A percentile compares a stretch with the other conserved stretches of the same genome.
phyloP scores from a whole-genome alignment of 1,140 invertebrate species.

The Brachionus asplanchnoidis region DNA sequence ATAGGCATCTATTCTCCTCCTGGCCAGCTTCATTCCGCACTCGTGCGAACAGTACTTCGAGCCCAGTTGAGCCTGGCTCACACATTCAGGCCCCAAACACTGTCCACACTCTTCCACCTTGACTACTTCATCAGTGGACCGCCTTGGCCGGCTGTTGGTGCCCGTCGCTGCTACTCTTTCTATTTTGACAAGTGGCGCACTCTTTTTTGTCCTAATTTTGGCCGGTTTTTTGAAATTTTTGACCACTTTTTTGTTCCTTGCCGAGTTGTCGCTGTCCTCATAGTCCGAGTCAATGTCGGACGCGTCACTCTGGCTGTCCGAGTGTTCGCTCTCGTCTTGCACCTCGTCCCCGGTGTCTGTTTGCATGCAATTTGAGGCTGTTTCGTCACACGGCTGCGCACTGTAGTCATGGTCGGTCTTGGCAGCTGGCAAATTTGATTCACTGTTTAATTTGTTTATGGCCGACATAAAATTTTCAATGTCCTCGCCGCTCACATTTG shows the following conservation, averaged over 20 bases:
- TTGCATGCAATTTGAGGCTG: conserved; percentile 69
- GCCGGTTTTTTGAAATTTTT: neutral
- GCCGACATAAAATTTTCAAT: conserved; percentile 44
- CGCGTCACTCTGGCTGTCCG: neutral
- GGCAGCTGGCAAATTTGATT: conserved; percentile 42
- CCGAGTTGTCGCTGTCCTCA: neutral
- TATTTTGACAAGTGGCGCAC: neutral
- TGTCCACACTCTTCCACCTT: conserved; percentile 59
- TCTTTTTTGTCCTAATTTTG: conserved; percentile 38
- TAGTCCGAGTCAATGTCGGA: neutral
- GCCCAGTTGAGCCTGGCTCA: conserved; percentile 65
- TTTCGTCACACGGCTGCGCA: conserved; percentile 76
- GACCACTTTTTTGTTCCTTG: conserved; percentile 4
- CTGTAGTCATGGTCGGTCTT: conserved; percentile 62
- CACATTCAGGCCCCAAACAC: conserved; percentile 84
- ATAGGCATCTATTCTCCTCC: conserved; percentile 63
- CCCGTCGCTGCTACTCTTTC: neutral
- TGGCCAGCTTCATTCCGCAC: conserved; percentile 85
- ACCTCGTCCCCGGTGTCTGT: conserved; percentile 1
- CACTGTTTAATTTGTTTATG: conserved; percentile 43
- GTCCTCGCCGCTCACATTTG: conserved; percentile 46
- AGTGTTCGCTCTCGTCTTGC: neutral
- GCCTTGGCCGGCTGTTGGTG: neutral
- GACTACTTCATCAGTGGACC: conserved; percentile 20
- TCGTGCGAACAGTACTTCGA: conserved; percentile 93